phyloP scores from a whole-genome alignment of 1,140 invertebrate genomes.

The Drosophila littoralis region DNA sequence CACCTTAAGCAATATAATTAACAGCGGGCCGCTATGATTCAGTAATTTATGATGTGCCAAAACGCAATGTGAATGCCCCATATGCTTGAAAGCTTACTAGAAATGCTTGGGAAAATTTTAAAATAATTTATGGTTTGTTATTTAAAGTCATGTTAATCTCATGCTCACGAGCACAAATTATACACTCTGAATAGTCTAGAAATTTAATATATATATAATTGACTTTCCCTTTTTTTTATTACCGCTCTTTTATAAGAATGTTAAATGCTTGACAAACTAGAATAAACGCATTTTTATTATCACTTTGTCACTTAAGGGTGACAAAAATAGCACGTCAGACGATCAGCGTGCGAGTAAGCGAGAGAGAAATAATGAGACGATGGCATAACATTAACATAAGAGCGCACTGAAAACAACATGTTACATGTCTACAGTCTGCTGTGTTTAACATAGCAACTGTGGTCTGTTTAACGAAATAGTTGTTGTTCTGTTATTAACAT shows the following conservation, averaged over 20 bases:
- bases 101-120: background rate
- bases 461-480: background rate
- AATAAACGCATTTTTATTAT: slow-evolving; percentile 26
- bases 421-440: background rate
- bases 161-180: background rate
- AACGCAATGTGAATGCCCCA: slow-evolving; percentile 29
- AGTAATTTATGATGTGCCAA: no score
- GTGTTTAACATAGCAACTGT: slow-evolving; percentile 11
- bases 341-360: background rate
- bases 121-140: background rate
- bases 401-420: slow-evolving; percentile 8
- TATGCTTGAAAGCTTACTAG: background rate
- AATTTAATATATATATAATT: background rate
- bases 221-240: background rate
- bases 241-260: background rate
- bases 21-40: no score
- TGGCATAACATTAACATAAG: slow-evolving; percentile 7
- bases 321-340: slow-evolving; percentile 9
- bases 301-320: slow-evolving; percentile 16
- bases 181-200: background rate
- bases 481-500: slow-evolving; percentile 9
- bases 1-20: slow-evolving; percentile 12
- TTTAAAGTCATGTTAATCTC: background rate
- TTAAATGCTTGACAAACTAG: slow-evolving; percentile 1
- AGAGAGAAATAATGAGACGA: background rate